Base-by-base conservation (phyloP, 2,797 vertebrate genomes). In the Lepus townsendii region DNA sequence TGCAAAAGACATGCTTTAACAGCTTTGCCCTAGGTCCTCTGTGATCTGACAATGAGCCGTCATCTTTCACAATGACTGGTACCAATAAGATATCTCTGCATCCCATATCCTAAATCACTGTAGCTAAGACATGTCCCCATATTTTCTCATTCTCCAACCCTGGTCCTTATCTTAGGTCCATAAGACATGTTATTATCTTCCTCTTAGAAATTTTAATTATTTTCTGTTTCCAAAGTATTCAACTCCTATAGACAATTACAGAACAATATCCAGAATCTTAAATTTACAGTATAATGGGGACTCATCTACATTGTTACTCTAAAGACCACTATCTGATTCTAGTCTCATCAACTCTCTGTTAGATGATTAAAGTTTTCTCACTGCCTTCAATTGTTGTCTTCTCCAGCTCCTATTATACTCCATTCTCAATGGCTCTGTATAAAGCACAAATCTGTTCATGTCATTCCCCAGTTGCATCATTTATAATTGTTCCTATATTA, bases 401-500 rank as follows among this genome's bases (percentile, higher is more conserved):
- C 32, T 83, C 7, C 10, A 62, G 14, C 4, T 86, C 32, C 14
- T 2, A 5, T 19, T 76, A 76, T 1, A 60, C 17, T 60, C 54
- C 52, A 42, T 5, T 13, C n/a, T 24, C 12, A 52, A 5, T 3
- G 17, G 4, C 10, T 89, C 19, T 65, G 12, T 65, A 30, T 72
- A 78, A 78, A 72, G 35, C 62, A 85, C 10, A 72, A 2, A 60
- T 54, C 30, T 92, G 47, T 50, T 83, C 54, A 42, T 19, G 14
- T 7, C 13, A 86, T 80, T 79, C 20, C 54, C 42, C 30, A 83
- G 14, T 52, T 68, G 42, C 19, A 6, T 26, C 5, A 75, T 50
- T 47, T 85, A 78, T 80, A 88, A 94, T 90, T 86, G 27, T 60
- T 57, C 12, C 38, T 89, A 2, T 79, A 91, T 50, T 83, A 26